Evolutionary conservation across 2,888 invertebrate genomes (phyloP), one percentile per base, ranked within the genome.

Genomic region (Idaea dimidiata): DNA sequence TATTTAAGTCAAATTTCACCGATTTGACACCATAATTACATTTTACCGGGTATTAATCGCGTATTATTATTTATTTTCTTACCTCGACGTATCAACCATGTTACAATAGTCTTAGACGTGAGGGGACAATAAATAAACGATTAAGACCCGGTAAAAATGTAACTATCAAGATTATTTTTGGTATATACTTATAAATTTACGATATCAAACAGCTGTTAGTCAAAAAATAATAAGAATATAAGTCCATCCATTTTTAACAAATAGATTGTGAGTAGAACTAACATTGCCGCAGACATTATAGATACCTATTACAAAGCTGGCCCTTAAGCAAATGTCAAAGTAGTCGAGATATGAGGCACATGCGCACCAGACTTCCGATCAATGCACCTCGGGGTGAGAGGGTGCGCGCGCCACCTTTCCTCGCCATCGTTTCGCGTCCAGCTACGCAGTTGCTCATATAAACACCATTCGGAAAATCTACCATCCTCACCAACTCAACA

Each of bases 381-480:
- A 89, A 92, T 91, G 91, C 88, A 88, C 82, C 86, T 84, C 80
- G 73, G 67, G 60, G 73, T 53, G 62, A 56, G 56, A 56, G 76
- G 76, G 72, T 88, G 90, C 90, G 90, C 91, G 91, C 91, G 90
- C 91, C 87, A 78, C 85, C 87, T 10, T 10, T 8, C 10, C 84
- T 73, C 77, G 73, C 80, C 79, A 80, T 74, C 71, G 74, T 78
- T 80, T 63, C 72, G 75, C 73, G 69, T 73, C 78, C 76, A 82
- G 84, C 89, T 91, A 91, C 91, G 91, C 91, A 91, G 91, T 91
- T 87, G 80, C 78, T 78, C 77, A 84, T 81, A 85, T 86, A 88
- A 87, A 89, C 81, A 89, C 76, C 79, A 83, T 73, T 79, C 76
- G 76, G 74, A 77, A 79, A 81, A 78, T 74, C 81, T 79, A 79